Conservation (phyloP, 2,113 vertebrate genomes). For the Columba livia region DNA sequence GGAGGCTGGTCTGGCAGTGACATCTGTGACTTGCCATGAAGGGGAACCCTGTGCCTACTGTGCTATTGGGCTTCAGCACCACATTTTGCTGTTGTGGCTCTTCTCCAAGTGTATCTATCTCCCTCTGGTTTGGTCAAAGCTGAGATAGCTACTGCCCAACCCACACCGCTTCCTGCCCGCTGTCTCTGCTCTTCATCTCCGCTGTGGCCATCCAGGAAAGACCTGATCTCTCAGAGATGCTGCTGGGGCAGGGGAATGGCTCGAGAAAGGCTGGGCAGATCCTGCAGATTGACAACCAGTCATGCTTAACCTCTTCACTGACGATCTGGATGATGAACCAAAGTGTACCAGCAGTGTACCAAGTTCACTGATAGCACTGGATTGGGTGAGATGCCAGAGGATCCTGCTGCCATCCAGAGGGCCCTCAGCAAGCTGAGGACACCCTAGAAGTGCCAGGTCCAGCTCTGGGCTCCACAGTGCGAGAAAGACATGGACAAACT, state of each 20-base stretch:
- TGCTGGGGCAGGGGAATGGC: background rate
- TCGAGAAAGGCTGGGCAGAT: background rate
- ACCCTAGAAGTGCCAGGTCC: background rate
- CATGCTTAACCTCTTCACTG: background rate
- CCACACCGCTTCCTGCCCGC: accelerated
- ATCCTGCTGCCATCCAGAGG: background rate
- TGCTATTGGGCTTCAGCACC: accelerated
- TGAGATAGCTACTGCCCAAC: accelerated
- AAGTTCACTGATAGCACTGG: background rate
- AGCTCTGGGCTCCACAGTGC: background rate
- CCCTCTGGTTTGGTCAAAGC: background rate
- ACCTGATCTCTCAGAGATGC: background rate
- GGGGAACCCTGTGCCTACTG: background rate
- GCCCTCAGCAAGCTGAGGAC: background rate
- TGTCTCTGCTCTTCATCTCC: background rate
- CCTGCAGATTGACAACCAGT: background rate
- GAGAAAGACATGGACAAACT: background rate
- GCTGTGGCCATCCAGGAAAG: background rate
- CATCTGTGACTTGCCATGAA: background rate
- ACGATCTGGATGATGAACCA: background rate
- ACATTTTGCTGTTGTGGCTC: background rate
- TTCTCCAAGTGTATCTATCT: background rate
- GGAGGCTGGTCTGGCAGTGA: background rate
- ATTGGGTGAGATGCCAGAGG: background rate
- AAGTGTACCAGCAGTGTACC: background rate